Base-by-base conservation (phyloP, 2,888 invertebrate species). In the Microdon myrmicae region DNA sequence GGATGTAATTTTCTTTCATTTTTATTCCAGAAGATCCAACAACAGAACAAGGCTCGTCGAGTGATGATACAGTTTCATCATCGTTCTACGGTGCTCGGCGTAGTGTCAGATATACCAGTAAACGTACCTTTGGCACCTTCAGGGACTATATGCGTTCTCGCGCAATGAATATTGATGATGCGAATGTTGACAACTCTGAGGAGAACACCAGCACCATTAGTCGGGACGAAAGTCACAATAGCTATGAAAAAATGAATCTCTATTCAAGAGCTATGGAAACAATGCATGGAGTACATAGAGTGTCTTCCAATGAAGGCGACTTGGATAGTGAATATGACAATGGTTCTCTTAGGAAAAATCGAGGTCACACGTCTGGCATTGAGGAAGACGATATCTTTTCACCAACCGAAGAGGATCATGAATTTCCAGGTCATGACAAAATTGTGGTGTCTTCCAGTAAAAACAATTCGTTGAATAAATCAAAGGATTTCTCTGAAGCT, bases 251-350 rank as follows among this genome's bases (percentile, higher is more conserved):
- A 56, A 67, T 73, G 16, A 74, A 75, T 44, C 82, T 83, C 4
- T 84, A 82, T 76, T 83, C 83, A 22, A 81, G 82, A 9, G 83
- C 82, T 77, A 85, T 84, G 73, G 85, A 84, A 71, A 82, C 81
- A 67, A 77, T 83, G 73, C 86, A 83, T 72, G 86, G 83, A 47
- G 83, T 84, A 25, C 84, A 83, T 73, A 79, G 82, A 58, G 72
- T 75, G 12, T 73, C 73, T 29, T 79, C 81, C n/a, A 73, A 78
- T 34, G 76, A 72, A 19, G 79, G 39, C 14, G 69, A 68, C 35
- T 35, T 68, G 6, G 67, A 70, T 41, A 69, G 68, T 67, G 75
- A 76, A 55, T 74, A 72, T 9, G 68, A 68, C 34, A 73, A 71
- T 19, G 60, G 48, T 16, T 64, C 68, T 26, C 68, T 60, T n/a